Conservation (phyloP, 2,113 vertebrate genomes). For the Rhegmatorhina hoffmannsi region DNA sequence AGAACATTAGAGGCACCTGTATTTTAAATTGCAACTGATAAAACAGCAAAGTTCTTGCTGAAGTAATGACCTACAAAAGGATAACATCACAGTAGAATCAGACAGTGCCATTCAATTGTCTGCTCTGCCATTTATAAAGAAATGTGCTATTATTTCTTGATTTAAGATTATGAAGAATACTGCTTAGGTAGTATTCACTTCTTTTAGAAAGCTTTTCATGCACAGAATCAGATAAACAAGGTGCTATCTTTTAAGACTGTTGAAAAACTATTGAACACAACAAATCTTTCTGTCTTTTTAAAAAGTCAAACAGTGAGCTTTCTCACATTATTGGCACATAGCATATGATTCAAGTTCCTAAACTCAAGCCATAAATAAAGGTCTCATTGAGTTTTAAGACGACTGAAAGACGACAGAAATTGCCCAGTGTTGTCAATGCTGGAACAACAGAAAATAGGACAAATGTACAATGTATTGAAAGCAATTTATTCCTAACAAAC, state of each 20-base stretch:
- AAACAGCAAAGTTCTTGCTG: slow-evolving; percentile 38
- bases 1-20: slow-evolving; percentile 32
- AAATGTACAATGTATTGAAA: slow-evolving; percentile 8
- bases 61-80: slow-evolving; percentile 55
- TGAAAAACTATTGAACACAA: neutral
- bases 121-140: slow-evolving; percentile 24
- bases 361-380: slow-evolving; percentile 1
- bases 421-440: neutral
- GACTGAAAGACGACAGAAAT: neutral
- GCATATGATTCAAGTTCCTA: neutral
- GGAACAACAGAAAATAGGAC: neutral
- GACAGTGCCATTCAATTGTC: slow-evolving; percentile 21
- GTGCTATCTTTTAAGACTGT: neutral
- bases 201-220: slow-evolving; percentile 15
- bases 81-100: slow-evolving; percentile 50
- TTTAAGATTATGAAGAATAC: slow-evolving; percentile 46
- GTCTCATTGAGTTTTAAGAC: slow-evolving; percentile 4
- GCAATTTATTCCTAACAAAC: neutral
- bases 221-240: slow-evolving; percentile 32
- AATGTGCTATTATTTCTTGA: slow-evolving; percentile 48
- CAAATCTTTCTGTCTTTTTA: neutral
- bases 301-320: slow-evolving; percentile 5
- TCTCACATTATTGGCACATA: neutral
- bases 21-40: slow-evolving; percentile 54
- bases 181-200: neutral